Conservation (phyloP, 2,888 invertebrate genomes). For the Hecatera dysodea region DNA sequence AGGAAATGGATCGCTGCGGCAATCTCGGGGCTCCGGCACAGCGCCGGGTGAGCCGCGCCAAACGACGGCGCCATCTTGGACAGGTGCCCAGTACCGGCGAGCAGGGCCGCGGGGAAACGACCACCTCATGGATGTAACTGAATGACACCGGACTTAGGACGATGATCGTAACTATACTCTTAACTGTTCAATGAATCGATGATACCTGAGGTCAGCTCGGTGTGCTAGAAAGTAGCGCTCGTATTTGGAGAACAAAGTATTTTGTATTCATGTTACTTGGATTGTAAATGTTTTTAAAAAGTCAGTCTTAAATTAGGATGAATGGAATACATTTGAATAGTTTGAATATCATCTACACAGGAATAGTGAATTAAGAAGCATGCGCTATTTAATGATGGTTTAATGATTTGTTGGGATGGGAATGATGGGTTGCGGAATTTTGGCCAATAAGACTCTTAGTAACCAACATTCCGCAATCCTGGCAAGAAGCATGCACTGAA, state of each 20-base stretch:
- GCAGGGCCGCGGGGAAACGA: slow-evolving; percentile 7
- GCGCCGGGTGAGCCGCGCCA: slow-evolving; percentile 34
- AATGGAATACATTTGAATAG: not conserved
- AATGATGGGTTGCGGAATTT: too few relatives aligned
- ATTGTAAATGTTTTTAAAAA: not conserved
- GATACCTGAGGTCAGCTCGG: not conserved
- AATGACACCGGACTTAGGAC: not conserved
- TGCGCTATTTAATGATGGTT: too few relatives aligned
- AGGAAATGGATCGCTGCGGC: slow-evolving; percentile 45
- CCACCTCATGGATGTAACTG: not conserved
- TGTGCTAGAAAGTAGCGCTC: not conserved
- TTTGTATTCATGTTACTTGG: not conserved
- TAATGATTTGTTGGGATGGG: too few relatives aligned
- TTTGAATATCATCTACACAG: not conserved
- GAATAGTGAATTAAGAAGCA: too few relatives aligned
- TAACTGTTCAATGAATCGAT: slow-evolving; percentile 6
- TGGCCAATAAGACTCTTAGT: too few relatives aligned
- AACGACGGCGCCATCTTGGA: slow-evolving; percentile 48
- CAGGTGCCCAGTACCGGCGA: slow-evolving; percentile 39
- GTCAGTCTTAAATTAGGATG: not conserved
- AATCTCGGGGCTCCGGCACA: slow-evolving; percentile 23
- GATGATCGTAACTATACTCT: not conserved
- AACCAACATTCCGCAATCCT: too few relatives aligned
- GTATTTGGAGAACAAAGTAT: not conserved
- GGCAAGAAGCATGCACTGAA: too few relatives aligned